phyloP scores from a whole-genome alignment of 2,113 vertebrate genomes.

The Notarius lentiginosus region DNA sequence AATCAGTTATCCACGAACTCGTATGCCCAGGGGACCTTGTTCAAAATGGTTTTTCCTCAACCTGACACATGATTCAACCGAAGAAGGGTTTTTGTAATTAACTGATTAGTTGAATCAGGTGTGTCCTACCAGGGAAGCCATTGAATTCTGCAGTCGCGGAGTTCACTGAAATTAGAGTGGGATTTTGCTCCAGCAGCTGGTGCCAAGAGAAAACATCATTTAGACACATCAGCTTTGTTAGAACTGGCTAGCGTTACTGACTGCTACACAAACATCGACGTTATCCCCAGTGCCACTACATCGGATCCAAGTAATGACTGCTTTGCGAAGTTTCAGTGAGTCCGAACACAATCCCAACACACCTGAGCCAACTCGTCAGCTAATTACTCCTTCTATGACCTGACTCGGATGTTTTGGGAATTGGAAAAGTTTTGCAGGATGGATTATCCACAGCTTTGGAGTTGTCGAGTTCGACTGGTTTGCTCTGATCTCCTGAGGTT shows the following conservation, averaged over 20 bases:
- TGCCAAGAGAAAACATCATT: background rate
- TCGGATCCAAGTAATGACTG: background rate
- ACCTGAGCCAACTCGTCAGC: background rate
- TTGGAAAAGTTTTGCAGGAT: background rate
- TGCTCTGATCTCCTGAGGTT: background rate
- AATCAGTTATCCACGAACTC: conserved; percentile 10
- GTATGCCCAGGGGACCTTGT: background rate
- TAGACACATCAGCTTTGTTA: background rate
- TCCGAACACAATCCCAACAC: background rate
- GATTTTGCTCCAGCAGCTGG: background rate
- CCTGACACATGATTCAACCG: background rate
- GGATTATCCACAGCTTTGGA: no score
- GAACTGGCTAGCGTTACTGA: background rate
- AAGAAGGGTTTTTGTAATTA: background rate
- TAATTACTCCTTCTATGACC: background rate
- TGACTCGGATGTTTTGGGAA: background rate
- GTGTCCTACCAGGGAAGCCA: conserved; percentile 10
- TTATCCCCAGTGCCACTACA: background rate
- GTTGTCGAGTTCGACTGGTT: background rate
- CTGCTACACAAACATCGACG: background rate
- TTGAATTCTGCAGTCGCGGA: background rate
- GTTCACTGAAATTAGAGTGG: background rate
- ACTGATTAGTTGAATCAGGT: conserved; percentile 12
- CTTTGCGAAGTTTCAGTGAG: background rate
- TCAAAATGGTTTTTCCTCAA: background rate